Evolutionary conservation across 2,888 invertebrate species (phyloP).

Genomic region (Mimumesa dahlbomi): DNA sequence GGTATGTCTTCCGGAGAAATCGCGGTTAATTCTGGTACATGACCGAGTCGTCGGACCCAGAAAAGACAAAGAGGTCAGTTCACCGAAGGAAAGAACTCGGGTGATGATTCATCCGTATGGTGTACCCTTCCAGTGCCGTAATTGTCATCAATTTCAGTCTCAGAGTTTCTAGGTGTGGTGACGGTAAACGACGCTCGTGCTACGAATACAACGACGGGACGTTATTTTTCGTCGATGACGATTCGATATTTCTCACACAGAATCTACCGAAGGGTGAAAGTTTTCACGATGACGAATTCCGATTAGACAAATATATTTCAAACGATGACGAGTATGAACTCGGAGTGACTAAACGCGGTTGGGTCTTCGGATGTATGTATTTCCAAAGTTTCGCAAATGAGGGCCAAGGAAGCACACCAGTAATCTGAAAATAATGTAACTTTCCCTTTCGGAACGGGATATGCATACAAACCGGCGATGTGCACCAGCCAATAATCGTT

Average conservation of each 20-base stretch:
- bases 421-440: slow-evolving; percentile 57
- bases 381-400: slow-evolving; percentile 37
- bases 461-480: slow-evolving; percentile 49
- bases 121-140: slow-evolving; percentile 41
- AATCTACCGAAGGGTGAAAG: too few relatives aligned
- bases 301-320: neutral
- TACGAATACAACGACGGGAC: slow-evolving; percentile 46
- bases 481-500: slow-evolving; percentile 54
- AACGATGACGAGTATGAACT: neutral
- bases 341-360: neutral
- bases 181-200: slow-evolving; percentile 57
- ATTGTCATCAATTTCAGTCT: slow-evolving; percentile 57
- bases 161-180: slow-evolving; percentile 50
- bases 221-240: neutral
- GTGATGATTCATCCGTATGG: slow-evolving; percentile 56
- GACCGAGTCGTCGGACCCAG: slow-evolving; percentile 50
- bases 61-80: slow-evolving; percentile 56
- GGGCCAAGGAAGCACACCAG: slow-evolving; percentile 38
- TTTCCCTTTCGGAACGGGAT: slow-evolving; percentile 55
- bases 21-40: slow-evolving; percentile 54
- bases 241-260: too few relatives aligned
- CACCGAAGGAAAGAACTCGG: slow-evolving; percentile 37
- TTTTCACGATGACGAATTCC: neutral
- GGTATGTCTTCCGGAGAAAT: slow-evolving; percentile 57
- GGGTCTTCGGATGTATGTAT: neutral